phyloP scores from a whole-genome alignment of 2,888 invertebrate genomes.

The Atherix ibis region DNA sequence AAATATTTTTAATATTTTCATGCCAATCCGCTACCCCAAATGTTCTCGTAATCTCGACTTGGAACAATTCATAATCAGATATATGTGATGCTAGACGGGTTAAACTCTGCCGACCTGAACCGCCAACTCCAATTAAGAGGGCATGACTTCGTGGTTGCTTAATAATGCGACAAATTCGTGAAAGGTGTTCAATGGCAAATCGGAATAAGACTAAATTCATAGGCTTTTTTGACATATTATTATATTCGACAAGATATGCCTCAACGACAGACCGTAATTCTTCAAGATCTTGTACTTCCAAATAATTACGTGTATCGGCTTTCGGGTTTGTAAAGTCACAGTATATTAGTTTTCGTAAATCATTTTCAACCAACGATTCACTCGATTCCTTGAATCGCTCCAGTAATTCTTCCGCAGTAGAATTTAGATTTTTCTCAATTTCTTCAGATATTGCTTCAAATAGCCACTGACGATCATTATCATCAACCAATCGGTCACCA shows the following conservation, averaged over 20 bases:
- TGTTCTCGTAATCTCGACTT: constrained; percentile 81
- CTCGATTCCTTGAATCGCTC: constrained; percentile 39
- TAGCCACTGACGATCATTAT: constrained; percentile 68
- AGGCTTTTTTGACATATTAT: constrained; percentile 90
- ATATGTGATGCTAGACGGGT: constrained; percentile 84
- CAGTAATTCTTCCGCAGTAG: constrained; percentile 55
- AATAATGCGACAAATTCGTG: constrained; percentile 75
- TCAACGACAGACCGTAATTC: constrained; percentile 69
- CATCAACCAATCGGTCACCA: constrained; percentile 79
- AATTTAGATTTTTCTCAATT: constrained; percentile 41
- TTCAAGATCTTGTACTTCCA: constrained; percentile 74
- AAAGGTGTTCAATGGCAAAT: constrained; percentile 88
- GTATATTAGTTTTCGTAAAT: constrained; percentile 73
- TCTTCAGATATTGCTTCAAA: constrained; percentile 51
- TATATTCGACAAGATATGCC: constrained; percentile 76
- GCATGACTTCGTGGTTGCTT: constrained; percentile 87
- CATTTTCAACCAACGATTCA: constrained; percentile 49
- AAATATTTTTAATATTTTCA: constrained; percentile 72
- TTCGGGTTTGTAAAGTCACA: constrained; percentile 94
- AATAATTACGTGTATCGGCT: constrained; percentile 72
- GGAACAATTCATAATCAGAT: constrained; percentile 79
- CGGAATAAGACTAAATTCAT: constrained; percentile 91
- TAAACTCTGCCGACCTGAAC: constrained; percentile 83
- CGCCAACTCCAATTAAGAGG: constrained; percentile 79
- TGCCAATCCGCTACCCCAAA: constrained; percentile 79